Evolutionary conservation across 1,140 invertebrate species (phyloP).

Genomic region (Macrobrachium rosenbergii): DNA sequence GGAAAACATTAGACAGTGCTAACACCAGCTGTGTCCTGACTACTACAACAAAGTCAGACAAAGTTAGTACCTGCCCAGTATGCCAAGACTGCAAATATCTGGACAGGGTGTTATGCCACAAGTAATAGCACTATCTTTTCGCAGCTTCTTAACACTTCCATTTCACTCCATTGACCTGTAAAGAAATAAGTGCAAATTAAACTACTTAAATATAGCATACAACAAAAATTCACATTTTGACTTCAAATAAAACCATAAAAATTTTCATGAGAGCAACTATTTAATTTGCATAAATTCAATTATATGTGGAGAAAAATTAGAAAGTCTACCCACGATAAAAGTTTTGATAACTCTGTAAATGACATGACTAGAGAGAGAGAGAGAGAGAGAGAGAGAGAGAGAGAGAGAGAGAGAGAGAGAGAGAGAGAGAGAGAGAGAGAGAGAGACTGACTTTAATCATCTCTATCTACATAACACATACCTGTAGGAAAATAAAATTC

Average conservation of each 20-base stretch:
- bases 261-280: too few relatives aligned
- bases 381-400: neutral
- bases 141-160: neutral
- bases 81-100: slow-evolving; percentile 50
- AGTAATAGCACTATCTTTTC: neutral
- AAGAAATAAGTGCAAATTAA: neutral
- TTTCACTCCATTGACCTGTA: slow-evolving; percentile 15
- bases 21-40: slow-evolving; percentile 20
- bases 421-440: too few relatives aligned
- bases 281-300: too few relatives aligned
- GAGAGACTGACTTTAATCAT: too few relatives aligned
- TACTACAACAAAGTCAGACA: slow-evolving; percentile 29
- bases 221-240: too few relatives aligned
- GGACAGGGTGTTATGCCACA: slow-evolving; percentile 29
- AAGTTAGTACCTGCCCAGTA: slow-evolving; percentile 43
- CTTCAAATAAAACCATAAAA: too few relatives aligned
- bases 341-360: too few relatives aligned
- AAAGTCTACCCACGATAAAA: too few relatives aligned
- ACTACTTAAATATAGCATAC: neutral
- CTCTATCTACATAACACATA: too few relatives aligned
- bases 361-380: too few relatives aligned
- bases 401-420: neutral
- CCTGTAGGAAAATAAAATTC: too few relatives aligned
- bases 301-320: too few relatives aligned
- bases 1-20: slow-evolving; percentile 1